Evolutionary conservation across 1,140 invertebrate genomes (phyloP).

Genomic region (Solenopsis invicta): DNA sequence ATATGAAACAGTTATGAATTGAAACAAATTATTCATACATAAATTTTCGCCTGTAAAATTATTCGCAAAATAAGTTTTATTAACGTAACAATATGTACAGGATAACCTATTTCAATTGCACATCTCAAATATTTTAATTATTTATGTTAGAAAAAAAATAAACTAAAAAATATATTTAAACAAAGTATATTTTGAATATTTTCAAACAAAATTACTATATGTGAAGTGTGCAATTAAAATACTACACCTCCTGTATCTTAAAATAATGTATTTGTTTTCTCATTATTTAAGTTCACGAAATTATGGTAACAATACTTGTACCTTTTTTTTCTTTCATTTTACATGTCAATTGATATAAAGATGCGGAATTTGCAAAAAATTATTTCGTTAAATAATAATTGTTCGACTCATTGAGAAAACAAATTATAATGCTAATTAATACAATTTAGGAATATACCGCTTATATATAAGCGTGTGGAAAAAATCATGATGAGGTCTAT

Average conservation of each 20-base stretch:
- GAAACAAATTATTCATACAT: background rate
- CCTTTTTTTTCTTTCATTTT: background rate
- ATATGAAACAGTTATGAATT: slow-evolving; percentile 4
- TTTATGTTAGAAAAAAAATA: background rate
- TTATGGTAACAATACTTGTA: background rate
- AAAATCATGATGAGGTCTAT: background rate
- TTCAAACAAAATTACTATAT: background rate
- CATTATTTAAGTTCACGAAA: slow-evolving; percentile 2
- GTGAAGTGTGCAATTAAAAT: background rate
- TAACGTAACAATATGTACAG: background rate
- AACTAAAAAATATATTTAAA: background rate
- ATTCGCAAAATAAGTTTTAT: background rate
- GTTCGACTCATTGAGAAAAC: background rate
- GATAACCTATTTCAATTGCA: slow-evolving; percentile 3
- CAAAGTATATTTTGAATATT: too few species aligned
- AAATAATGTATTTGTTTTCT: background rate
- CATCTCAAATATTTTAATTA: background rate
- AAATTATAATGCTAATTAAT: background rate
- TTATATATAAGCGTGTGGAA: background rate
- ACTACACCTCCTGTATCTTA: background rate
- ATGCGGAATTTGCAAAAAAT: background rate
- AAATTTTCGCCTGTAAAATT: background rate
- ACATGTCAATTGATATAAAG: background rate
- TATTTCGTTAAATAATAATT: background rate
- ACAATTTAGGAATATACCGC: background rate